A percentile compares a stretch with the other conserved stretches of the same genome.
Conservation (phyloP, 2,888 invertebrate genomes). For the Sicus ferrugineus region DNA sequence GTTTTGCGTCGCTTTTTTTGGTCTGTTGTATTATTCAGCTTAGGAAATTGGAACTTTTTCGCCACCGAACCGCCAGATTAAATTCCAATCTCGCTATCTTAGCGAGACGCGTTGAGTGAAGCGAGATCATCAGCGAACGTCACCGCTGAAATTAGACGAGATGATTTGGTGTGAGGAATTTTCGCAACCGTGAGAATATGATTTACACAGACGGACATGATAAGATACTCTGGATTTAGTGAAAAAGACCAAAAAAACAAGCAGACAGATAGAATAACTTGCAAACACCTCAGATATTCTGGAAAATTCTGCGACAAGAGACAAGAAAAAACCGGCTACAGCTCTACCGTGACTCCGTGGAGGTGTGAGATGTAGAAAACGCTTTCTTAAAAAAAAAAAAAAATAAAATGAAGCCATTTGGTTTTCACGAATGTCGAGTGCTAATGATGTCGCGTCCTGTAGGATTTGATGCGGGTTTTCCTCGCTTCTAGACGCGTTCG, state of each 20-base stretch:
- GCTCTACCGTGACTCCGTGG: not conserved
- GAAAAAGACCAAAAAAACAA: not conserved
- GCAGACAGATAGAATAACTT: not conserved
- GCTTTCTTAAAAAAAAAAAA: not conserved
- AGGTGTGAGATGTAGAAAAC: not conserved
- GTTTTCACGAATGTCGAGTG: constrained; percentile 19
- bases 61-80: not conserved
- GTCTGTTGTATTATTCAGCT: not conserved
- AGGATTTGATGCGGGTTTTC: not conserved
- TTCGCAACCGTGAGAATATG: constrained; percentile 3
- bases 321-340: not conserved
- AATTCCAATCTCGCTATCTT: constrained; percentile 2
- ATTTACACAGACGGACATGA: not conserved
- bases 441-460: constrained; percentile 22
- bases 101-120: not conserved
- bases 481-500: not conserved
- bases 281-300: not conserved
- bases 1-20: not conserved
- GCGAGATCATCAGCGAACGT: not conserved
- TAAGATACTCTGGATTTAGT: not conserved
- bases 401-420: constrained; percentile 25
- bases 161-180: not conserved
- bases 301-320: not conserved
- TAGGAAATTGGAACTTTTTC: not conserved
- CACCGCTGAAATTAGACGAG: constrained; percentile 11